These are phyloP conservation scores for Phoxinus dragarum DNA, from an alignment of 2,797 vertebrate genomes.

Conservation along the genomic window DNA sequence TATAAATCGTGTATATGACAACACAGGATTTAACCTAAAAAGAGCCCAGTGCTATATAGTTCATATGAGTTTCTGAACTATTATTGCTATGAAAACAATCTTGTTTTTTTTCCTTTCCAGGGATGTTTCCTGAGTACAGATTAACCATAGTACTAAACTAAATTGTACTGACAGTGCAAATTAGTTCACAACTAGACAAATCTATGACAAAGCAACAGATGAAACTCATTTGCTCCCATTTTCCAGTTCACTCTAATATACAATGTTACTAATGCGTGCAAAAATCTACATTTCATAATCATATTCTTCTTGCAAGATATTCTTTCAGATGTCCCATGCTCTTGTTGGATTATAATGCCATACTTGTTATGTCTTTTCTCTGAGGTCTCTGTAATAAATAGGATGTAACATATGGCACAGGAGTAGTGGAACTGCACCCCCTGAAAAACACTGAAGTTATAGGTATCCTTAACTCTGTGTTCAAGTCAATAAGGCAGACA, in stretches of 20 bases:
- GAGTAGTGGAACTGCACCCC: conserved; percentile 54
- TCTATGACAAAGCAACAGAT: not conserved
- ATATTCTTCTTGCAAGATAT: conserved; percentile 23
- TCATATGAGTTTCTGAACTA: conserved; percentile 18
- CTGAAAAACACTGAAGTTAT: conserved; percentile 54
- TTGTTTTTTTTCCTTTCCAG: not conserved
- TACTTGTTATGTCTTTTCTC: conserved; percentile 45
- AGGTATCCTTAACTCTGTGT: conserved; percentile 55
- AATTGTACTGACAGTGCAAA: conserved; percentile 13
- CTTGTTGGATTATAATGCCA: conserved; percentile 67
- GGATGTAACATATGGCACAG: conserved; percentile 53
- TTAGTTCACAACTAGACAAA: conserved; percentile 29
- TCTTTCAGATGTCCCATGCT: conserved; percentile 62
- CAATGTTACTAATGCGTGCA: conserved; percentile 14
- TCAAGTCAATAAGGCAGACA: conserved; percentile 65
- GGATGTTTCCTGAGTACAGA: conserved; percentile 23
- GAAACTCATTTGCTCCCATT: not conserved
- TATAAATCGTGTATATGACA: conserved; percentile 17
- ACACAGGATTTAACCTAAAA: conserved; percentile 5
- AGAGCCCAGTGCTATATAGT: not conserved
- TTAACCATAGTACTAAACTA: conserved; percentile 8
- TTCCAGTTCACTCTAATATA: conserved; percentile 5
- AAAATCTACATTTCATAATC: conserved; percentile 26
- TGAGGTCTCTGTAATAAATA: conserved; percentile 69
- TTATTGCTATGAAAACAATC: conserved; percentile 54